Conservation (phyloP, 2,113 vertebrate genomes). For the Oreochromis spilurus region DNA sequence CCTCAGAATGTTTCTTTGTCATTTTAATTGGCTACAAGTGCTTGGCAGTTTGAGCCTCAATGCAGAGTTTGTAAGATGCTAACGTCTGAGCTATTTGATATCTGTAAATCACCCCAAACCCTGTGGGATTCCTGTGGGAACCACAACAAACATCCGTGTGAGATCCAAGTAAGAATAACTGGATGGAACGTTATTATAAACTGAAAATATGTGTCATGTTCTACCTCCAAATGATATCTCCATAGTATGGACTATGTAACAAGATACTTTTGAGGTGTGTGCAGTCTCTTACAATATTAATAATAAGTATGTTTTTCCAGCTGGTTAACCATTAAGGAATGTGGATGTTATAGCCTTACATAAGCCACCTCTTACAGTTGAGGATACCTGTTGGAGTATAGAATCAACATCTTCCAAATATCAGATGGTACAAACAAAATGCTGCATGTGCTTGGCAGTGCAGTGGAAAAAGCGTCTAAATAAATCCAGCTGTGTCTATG, state of each 20-base stretch:
- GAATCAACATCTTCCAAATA: background rate
- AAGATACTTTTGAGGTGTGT: background rate
- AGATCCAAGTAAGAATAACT: background rate
- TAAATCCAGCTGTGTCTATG: conserved; percentile 26
- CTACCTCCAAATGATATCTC: background rate
- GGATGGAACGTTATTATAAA: background rate
- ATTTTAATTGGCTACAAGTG: background rate
- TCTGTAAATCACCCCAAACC: background rate
- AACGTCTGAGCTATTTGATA: background rate
- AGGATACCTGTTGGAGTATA: background rate
- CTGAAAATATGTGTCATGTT: background rate
- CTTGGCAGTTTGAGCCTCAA: background rate
- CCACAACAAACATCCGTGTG: background rate
- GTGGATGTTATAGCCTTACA: background rate
- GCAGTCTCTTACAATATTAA: background rate
- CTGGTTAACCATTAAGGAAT: background rate
- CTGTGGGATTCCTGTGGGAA: background rate
- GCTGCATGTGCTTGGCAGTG: background rate
- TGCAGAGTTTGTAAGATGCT: background rate
- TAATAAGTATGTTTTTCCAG: background rate
- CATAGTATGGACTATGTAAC: background rate
- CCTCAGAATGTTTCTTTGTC: background rate
- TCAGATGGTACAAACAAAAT: background rate
- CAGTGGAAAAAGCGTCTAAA: conserved; percentile 10
- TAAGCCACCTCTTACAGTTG: background rate